phyloP scores from a whole-genome alignment of 2,797 vertebrate species.

The Synanceia verrucosa region DNA sequence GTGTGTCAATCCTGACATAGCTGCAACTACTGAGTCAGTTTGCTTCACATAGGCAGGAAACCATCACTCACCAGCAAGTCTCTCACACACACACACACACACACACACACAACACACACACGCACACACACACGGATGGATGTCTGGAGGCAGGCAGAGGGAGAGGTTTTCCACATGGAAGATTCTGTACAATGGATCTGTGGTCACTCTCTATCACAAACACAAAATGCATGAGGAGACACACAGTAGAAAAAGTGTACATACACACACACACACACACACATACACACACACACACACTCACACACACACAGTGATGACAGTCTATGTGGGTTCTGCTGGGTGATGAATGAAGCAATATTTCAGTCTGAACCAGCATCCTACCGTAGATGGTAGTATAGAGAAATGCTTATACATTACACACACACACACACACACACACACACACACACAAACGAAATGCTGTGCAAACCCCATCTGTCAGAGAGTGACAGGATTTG shows the following conservation, averaged over 20 bases:
- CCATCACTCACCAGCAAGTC: constrained; percentile 64
- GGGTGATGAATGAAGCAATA: constrained; percentile 79
- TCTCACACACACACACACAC: constrained; percentile 31
- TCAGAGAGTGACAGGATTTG: constrained; percentile 55
- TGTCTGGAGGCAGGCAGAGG: constrained; percentile 58
- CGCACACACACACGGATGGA: constrained; percentile 46
- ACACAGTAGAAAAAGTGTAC: constrained; percentile 3
- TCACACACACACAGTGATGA: constrained; percentile 1
- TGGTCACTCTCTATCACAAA: constrained; percentile 65
- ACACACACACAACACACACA: constrained; percentile 17
- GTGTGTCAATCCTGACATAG: constrained; percentile 41
- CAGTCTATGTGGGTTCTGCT: constrained; percentile 49
- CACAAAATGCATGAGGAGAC: constrained; percentile 28
- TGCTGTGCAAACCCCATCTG: constrained; percentile 57
- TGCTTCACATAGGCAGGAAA: constrained; percentile 50
- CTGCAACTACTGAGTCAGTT: constrained; percentile 45
- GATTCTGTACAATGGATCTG: constrained; percentile 72
- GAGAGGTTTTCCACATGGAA: constrained; percentile 72
- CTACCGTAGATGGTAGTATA: constrained; percentile 64
- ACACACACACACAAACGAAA: neutral
- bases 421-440: constrained; percentile 24
- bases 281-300: constrained; percentile 17
- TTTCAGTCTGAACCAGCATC: constrained; percentile 73
- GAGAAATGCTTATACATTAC: constrained; percentile 57
- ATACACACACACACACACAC: neutral